A percentile compares a stretch with the other conserved stretches of the same genome.
Conservation (phyloP, 2,113 vertebrate genomes). For the Eretmodus cyanostictus region DNA sequence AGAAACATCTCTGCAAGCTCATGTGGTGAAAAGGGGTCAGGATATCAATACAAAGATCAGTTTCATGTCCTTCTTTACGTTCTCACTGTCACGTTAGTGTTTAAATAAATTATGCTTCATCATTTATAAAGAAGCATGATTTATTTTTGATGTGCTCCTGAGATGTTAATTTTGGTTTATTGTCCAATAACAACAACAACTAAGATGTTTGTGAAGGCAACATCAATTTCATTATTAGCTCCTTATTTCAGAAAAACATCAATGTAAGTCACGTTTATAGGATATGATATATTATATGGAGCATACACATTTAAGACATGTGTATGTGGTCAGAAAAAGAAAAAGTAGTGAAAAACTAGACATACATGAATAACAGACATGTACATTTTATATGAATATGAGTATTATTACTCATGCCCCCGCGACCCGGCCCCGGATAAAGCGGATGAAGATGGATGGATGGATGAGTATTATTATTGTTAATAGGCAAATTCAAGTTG, state of each 20-base stretch:
- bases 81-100: not conserved
- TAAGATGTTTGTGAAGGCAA: not conserved
- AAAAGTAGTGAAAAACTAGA: not conserved
- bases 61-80: not conserved
- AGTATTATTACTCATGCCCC: not conserved
- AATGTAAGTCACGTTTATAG: not conserved
- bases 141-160: not conserved
- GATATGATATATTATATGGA: not conserved
- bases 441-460: accelerated
- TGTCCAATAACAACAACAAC: not conserved
- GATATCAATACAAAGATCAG: not conserved
- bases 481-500: not conserved
- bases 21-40: not conserved
- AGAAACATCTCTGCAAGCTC: not conserved
- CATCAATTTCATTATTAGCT: not conserved
- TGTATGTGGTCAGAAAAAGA: not conserved
- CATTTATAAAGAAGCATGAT: not conserved
- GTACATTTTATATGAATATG: not conserved
- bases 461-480: not conserved
- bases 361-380: not conserved
- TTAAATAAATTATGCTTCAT: not conserved
- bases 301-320: not conserved
- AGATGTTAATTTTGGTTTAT: not conserved
- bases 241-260: not conserved
- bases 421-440: accelerated